Percentiles rank a stretch among this genome's conserved stretches.
Conservation (phyloP, 1,140 invertebrate genomes). For the Sinonovacula constricta region DNA sequence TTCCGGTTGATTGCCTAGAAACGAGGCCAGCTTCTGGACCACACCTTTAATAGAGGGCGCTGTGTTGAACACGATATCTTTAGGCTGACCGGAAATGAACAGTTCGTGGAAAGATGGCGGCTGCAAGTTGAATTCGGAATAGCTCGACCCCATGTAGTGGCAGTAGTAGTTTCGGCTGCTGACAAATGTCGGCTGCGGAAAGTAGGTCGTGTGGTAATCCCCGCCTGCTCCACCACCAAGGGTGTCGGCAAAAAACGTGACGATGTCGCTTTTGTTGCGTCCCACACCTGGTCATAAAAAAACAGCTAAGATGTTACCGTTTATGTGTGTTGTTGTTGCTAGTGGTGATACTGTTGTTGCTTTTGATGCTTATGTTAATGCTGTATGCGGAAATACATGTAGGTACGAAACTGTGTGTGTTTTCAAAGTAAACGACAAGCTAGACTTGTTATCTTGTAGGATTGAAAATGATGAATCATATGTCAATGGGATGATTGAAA, state of each 20-base stretch:
- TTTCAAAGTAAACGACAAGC: too few relatives aligned
- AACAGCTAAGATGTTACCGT: too few relatives aligned
- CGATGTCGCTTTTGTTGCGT: constrained; percentile 66
- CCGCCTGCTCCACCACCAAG: constrained; percentile 70
- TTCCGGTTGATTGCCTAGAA: constrained; percentile 61
- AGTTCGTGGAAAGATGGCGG: constrained; percentile 65
- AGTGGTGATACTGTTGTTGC: too few relatives aligned
- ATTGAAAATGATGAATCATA: too few relatives aligned
- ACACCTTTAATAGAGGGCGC: constrained; percentile 56
- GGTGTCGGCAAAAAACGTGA: constrained; percentile 71
- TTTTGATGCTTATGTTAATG: too few relatives aligned
- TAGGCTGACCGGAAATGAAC: constrained; percentile 60
- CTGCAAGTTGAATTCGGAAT: constrained; percentile 74
- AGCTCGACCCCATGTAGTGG: constrained; percentile 65
- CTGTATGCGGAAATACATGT: too few relatives aligned
- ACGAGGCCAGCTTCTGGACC: constrained; percentile 57
- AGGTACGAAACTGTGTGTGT: too few relatives aligned
- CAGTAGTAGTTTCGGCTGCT: constrained; percentile 73
- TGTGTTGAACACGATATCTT: constrained; percentile 55
- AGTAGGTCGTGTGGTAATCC: constrained; percentile 78
- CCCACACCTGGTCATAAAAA: constrained; percentile 65
- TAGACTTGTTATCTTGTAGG: too few relatives aligned
- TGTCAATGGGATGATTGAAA: too few relatives aligned
- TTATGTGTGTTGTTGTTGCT: too few relatives aligned
- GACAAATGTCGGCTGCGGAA: constrained; percentile 76